phyloP scores from a whole-genome alignment of 1,140 invertebrate species.

The Alviniconcha marisindica region DNA sequence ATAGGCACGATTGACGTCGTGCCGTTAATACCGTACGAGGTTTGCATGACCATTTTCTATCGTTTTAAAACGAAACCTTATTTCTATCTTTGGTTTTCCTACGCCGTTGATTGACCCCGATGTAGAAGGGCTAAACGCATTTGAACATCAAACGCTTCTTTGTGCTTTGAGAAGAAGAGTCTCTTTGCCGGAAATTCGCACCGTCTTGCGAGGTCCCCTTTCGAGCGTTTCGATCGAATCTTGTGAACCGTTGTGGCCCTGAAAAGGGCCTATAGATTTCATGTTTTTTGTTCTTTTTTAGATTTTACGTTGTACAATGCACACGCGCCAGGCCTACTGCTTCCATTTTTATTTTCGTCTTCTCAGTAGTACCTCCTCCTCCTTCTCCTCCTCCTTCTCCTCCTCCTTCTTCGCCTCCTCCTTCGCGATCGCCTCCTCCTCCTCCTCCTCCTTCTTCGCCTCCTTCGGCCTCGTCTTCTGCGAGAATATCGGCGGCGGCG shows the following conservation, averaged over 20 bases:
- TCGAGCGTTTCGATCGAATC: not conserved
- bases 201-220: not conserved
- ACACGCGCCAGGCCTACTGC: not conserved
- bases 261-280: not conserved
- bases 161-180: not conserved
- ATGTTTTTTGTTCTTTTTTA: not conserved
- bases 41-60: too few relatives aligned
- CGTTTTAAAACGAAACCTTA: too few relatives aligned
- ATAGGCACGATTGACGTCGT: too few relatives aligned
- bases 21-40: too few relatives aligned
- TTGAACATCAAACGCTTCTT: not conserved
- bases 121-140: not conserved
- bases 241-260: not conserved
- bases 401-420: constrained; percentile 2
- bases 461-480: not conserved
- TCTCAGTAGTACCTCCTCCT: not conserved
- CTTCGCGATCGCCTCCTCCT: not conserved
- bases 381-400: not conserved
- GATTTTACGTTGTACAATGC: not conserved
- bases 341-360: not conserved
- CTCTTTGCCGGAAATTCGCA: not conserved
- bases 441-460: not conserved
- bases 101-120: too few relatives aligned
- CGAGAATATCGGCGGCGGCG: not conserved
- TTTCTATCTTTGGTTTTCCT: too few relatives aligned